A percentile compares a stretch with the other conserved stretches of the same genome.
Conservation (phyloP, 2,888 invertebrate species). For the Zeuzera pyrina region DNA sequence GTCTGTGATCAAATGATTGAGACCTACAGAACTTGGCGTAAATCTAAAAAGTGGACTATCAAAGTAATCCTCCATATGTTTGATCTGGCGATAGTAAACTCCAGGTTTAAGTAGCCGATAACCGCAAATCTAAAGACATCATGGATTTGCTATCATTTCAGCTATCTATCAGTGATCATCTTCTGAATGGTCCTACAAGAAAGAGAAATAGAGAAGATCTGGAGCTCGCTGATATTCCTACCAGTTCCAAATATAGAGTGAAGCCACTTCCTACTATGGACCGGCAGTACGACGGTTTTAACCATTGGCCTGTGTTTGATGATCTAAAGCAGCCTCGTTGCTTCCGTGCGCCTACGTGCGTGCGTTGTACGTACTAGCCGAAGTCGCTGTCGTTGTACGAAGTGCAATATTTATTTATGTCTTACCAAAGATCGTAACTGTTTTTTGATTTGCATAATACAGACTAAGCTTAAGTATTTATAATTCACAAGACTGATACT, state of each 20-base stretch:
- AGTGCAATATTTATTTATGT: slow-evolving; percentile 20
- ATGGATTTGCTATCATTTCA: slow-evolving; percentile 17
- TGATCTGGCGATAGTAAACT: slow-evolving; percentile 15
- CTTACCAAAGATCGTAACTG: slow-evolving; percentile 11
- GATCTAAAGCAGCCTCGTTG: slow-evolving; percentile 9
- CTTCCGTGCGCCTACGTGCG: slow-evolving; percentile 9
- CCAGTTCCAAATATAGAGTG: slow-evolving; percentile 11
- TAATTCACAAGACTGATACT: too few species aligned
- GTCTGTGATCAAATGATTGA: slow-evolving; percentile 23
- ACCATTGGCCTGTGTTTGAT: slow-evolving; percentile 17
- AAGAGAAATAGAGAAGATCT: slow-evolving; percentile 9
- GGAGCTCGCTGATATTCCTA: slow-evolving; percentile 12
- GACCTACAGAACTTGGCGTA: slow-evolving; percentile 21
- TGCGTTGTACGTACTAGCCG: too few species aligned
- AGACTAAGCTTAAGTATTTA: too few species aligned
- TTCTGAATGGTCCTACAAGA: slow-evolving; percentile 13
- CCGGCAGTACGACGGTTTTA: slow-evolving; percentile 13
- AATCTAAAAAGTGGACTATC: slow-evolving; percentile 27
- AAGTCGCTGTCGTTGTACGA: slow-evolving; percentile 17
- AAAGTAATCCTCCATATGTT: slow-evolving; percentile 21
- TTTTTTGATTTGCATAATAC: too few species aligned
- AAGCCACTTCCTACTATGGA: slow-evolving; percentile 12
- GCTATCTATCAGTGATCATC: slow-evolving; percentile 13
- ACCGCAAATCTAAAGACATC: slow-evolving; percentile 6
- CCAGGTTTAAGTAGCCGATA: slow-evolving; percentile 20